A percentile compares a stretch with the other conserved stretches of the same genome.
Conservation (phyloP, 2,888 invertebrate species). For the Venusia cambrica region DNA sequence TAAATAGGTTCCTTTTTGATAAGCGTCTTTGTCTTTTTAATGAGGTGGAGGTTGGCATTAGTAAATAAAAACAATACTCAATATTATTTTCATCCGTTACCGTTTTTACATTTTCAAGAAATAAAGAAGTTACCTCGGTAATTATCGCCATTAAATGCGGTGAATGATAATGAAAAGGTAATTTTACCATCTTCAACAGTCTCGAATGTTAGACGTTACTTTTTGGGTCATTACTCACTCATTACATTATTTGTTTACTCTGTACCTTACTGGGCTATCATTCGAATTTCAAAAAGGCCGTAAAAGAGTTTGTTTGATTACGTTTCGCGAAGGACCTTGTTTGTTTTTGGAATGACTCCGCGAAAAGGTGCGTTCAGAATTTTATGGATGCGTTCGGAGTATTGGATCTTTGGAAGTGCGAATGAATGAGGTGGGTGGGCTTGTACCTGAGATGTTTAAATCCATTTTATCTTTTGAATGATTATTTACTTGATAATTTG, state of each 20-base stretch:
- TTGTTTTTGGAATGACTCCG: slow-evolving; percentile 39
- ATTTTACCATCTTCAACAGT: too few relatives aligned
- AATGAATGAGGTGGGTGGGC: slow-evolving; percentile 47
- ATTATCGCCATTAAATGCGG: too few relatives aligned
- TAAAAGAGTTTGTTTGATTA: slow-evolving; percentile 17
- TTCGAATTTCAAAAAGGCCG: slow-evolving; percentile 16
- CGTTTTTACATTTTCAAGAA: too few relatives aligned
- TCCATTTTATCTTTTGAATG: slow-evolving; percentile 24
- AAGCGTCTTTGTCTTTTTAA: too few relatives aligned
- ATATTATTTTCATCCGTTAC: too few relatives aligned
- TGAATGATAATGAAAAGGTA: too few relatives aligned
- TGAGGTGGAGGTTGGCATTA: too few relatives aligned
- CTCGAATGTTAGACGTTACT: too few relatives aligned
- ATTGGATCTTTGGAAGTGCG: too few relatives aligned
- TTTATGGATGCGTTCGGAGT: slow-evolving; percentile 17
- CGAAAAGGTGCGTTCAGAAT: slow-evolving; percentile 19
- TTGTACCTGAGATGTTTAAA: slow-evolving; percentile 25
- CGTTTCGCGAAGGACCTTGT: slow-evolving; percentile 36
- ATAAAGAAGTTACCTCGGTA: too few relatives aligned
- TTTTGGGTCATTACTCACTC: slow-evolving; percentile 6
- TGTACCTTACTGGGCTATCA: slow-evolving; percentile 12
- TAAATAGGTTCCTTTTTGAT: too few relatives aligned
- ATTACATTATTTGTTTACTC: slow-evolving; percentile 4
- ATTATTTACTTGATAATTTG: neutral
- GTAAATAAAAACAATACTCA: too few relatives aligned